Conservation (phyloP, 92 coral and sea anemone genomes). For the Zoanthus sociatus region DNA sequence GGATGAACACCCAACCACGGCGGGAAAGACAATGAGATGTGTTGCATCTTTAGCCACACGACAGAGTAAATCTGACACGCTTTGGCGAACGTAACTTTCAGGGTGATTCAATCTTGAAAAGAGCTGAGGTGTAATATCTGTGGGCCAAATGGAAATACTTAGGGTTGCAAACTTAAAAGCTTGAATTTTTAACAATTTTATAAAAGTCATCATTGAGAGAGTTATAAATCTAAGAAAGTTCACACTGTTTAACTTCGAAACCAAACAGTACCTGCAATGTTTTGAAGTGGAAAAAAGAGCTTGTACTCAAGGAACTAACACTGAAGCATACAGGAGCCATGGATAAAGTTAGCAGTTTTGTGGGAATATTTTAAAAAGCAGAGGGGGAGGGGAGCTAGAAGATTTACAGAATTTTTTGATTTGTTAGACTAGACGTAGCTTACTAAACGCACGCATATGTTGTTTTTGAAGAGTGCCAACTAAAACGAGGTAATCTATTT, state of each 20-base stretch:
- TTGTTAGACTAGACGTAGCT: no score
- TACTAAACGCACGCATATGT: no score
- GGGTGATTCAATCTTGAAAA: constrained; percentile 98
- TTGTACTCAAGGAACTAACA: no score
- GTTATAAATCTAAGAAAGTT: neutral
- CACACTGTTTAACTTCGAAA: neutral
- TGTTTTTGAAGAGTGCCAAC: no score
- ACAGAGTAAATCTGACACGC: constrained; percentile 95
- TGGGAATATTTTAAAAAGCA: no score
- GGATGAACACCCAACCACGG: constrained; percentile 90
- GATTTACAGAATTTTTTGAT: no score
- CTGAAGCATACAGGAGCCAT: no score
- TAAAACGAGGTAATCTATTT: no score
- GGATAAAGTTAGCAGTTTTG: no score
- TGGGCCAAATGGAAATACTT: neutral
- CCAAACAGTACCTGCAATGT: neutral
- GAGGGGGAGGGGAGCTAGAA: no score
- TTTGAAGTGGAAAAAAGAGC: neutral
- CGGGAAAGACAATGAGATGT: constrained; percentile 95
- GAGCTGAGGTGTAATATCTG: constrained; percentile 97
- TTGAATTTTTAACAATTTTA: neutral
- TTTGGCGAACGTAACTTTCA: constrained; percentile 92
- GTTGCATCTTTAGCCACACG: constrained; percentile 97
- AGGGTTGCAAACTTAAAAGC: neutral
- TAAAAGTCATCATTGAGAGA: neutral